These are phyloP conservation scores for Caenorhabditis sinica DNA, from an alignment of 2,888 invertebrate species.

Conservation along the genomic window DNA sequence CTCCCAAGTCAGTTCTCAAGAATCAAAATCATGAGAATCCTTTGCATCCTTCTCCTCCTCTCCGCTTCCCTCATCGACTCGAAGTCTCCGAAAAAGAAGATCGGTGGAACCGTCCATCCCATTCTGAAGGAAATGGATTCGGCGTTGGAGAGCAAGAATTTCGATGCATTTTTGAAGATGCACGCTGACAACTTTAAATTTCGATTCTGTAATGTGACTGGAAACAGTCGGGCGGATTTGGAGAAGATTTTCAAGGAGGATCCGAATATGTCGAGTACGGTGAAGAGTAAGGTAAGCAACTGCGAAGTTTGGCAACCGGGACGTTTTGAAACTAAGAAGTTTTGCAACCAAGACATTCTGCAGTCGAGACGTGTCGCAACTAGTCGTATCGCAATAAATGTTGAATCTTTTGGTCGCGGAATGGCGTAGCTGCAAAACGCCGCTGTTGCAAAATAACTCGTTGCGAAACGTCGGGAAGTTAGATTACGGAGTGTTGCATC, in stretches of 20 bases:
- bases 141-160: conserved; percentile 1
- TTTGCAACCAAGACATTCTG: too few species aligned
- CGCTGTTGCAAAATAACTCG: too few species aligned
- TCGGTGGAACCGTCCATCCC: neutral
- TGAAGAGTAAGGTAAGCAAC: conserved; percentile 14
- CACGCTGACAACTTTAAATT: neutral
- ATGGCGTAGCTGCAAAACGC: too few species aligned
- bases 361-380: too few species aligned
- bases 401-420: too few species aligned
- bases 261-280: neutral
- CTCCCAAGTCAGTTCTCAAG: conserved; percentile 2
- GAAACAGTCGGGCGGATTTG: conserved; percentile 12
- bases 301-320: too few species aligned
- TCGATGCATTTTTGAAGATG: conserved; percentile 2
- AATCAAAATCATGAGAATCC: neutral
- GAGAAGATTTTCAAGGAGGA: conserved; percentile 11
- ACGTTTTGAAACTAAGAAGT: too few species aligned
- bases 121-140: conserved; percentile 6
- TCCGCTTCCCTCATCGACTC: neutral
- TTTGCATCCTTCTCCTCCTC: neutral
- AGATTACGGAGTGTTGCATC: too few species aligned
- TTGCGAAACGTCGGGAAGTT: too few species aligned
- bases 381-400: too few species aligned
- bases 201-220: neutral
- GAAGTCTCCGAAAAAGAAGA: neutral